Base-by-base conservation (phyloP, 2,797 vertebrate species). In the Remorina albescens region DNA sequence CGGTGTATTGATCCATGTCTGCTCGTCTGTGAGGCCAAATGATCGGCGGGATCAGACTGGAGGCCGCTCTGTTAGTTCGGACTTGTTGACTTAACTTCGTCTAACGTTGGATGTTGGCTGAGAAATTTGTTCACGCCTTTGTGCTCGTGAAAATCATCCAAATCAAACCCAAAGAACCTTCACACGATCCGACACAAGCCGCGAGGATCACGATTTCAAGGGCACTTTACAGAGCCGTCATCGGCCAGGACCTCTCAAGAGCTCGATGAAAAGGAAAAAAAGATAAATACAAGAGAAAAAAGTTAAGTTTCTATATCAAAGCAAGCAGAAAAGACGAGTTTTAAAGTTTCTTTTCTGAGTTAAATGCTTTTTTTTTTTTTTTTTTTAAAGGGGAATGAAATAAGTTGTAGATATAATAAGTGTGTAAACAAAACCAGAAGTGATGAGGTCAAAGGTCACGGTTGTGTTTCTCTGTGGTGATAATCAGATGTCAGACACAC, bases 1-100 rank as follows among this genome's bases (percentile, higher is more conserved):
- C 53, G 0, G 8, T 41, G 12, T 49, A 80, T 70, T 46, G 72
- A 73, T 71, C 56, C 13, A 16, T 69, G 32, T 59, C 65, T 49
- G n/a, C 6, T n/a, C n/a, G n/a, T 6, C n/a, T 30, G 21, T 28
- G 44, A 57, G 58, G 32, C 41, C 32, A 41, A 54, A 54, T 55
- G 67, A 77, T 72, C 4, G 21, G 6, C 7, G 19, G 42, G 42
- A 68, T 70, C 25, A 44, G 28, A 26, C 12, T 26, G 37, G 32
- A 16, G 41, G 59, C 34, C 13, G 0, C 7, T 11, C 11, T 41
- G 50, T 30, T 18, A 25, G 46, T 25, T 36, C 25, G 34, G 19
- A 41, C 5, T 16, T 30, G 21, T 25, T n/a, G n/a, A n/a, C n/a
- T n/a, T n/a, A n/a, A n/a, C n/a, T n/a, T n/a, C n/a, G 25, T 26